A percentile compares a stretch with the other conserved stretches of the same genome.
These are phyloP conservation scores for Unio pictorum DNA, from an alignment of 2,888 invertebrate genomes.

Conservation along the genomic window DNA sequence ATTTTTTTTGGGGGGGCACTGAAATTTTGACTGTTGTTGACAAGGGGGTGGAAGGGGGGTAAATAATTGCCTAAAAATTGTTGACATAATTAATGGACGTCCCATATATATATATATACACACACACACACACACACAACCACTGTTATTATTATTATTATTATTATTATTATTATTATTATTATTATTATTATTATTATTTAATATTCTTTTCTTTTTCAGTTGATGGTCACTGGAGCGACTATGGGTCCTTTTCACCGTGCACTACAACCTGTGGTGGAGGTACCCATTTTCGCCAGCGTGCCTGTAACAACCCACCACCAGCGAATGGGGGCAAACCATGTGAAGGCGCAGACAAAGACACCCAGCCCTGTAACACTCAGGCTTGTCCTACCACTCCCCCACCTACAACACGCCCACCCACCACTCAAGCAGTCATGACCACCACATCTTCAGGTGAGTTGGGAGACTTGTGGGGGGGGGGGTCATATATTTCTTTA, in stretches of 20 bases:
- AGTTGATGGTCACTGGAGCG: conserved; percentile 58
- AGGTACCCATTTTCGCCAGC: conserved; percentile 49
- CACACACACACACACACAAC: too few relatives aligned
- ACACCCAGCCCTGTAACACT: conserved; percentile 44
- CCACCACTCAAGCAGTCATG: conserved; percentile 8
- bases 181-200: background rate
- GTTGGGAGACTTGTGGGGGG: background rate
- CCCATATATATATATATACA: too few relatives aligned
- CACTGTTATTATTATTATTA: background rate
- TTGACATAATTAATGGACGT: too few relatives aligned
- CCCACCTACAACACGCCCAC: conserved; percentile 32
- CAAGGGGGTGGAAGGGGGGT: too few relatives aligned
- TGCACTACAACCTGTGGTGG: conserved; percentile 55
- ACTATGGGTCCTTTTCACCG: conserved; percentile 51
- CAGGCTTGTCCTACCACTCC: conserved; percentile 49
- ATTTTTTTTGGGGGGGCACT: too few relatives aligned
- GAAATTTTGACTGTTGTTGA: too few relatives aligned
- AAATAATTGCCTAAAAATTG: too few relatives aligned
- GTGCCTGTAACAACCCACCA: conserved; percentile 54
- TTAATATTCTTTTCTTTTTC: conserved; percentile 1
- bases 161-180: background rate
- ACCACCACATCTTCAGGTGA: conserved; percentile 34
- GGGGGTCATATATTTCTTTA: too few relatives aligned
- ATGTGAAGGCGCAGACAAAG: conserved; percentile 40
- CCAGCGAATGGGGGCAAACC: conserved; percentile 54